A percentile compares a stretch with the other conserved stretches of the same genome.
These are phyloP conservation scores for Bagarius yarrelli DNA, from an alignment of 2,113 vertebrate genomes.

Conservation along the genomic window DNA sequence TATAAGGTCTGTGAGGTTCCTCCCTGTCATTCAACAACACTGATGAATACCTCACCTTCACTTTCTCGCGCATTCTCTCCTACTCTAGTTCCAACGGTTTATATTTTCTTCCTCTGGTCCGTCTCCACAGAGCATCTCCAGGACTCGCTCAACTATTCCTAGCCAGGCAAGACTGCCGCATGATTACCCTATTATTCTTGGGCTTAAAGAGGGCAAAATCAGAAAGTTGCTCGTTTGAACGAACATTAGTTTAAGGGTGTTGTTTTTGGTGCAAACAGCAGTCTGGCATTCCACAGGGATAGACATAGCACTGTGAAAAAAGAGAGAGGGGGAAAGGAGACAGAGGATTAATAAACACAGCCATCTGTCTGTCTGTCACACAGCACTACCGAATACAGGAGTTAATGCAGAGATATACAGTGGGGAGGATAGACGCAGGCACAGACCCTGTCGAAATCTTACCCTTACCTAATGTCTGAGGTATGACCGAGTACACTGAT, in stretches of 20 bases:
- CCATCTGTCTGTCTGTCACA: neutral
- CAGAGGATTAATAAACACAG: constrained; percentile 7
- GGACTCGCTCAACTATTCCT: constrained; percentile 14
- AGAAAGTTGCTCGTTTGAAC: constrained; percentile 17
- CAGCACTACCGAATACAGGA: neutral
- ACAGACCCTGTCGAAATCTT: constrained; percentile 8
- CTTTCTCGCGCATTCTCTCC: neutral
- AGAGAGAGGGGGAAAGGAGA: constrained; percentile 16
- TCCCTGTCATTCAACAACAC: constrained; percentile 30
- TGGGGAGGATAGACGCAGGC: neutral
- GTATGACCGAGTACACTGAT: constrained; percentile 10
- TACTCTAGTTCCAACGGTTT: neutral
- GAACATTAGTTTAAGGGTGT: constrained; percentile 48
- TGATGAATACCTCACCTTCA: constrained; percentile 8
- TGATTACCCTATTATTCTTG: constrained; percentile 29
- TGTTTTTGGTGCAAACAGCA: constrained; percentile 59
- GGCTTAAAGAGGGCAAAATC: neutral
- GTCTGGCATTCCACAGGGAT: constrained; percentile 59
- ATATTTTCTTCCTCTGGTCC: neutral
- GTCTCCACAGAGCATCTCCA: neutral
- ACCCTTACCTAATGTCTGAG: constrained; percentile 29
- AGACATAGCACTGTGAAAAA: constrained; percentile 45
- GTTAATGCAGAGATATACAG: neutral
- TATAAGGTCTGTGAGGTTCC: too few relatives aligned
- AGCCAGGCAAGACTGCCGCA: constrained; percentile 3